Base-by-base conservation (phyloP, 2,797 vertebrate genomes). In the Lepus townsendii region DNA sequence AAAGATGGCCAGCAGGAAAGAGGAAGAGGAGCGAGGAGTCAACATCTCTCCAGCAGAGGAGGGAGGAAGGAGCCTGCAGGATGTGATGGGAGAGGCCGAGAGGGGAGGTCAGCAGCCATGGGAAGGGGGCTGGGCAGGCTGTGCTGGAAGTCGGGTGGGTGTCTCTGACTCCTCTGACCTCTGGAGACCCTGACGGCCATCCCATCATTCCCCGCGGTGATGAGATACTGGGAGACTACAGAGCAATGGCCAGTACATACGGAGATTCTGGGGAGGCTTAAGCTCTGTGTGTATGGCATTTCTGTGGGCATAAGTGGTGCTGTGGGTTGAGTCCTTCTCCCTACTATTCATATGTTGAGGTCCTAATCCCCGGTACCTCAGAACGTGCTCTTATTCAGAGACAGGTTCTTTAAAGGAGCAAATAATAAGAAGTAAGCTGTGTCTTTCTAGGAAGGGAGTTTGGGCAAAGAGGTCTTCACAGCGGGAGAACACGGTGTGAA, bases 61-160 rank as follows among this genome's bases (percentile, higher is more conserved):
- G n/a, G 50, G 24, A 65, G 32, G 17, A 54, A 30, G 2, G 16
- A 83, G 9, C 16, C 69, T 69, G 4, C 0, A 0, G 11, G 16
- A 24, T 47, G 30, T 13, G 19, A 38, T n/a, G 38, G 73, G 24
- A 78, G 73, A 68, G 38, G 20, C 11, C 17, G 0, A 0, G 9
- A 17, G 50, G 24, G 24, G 20, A 83, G 27, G 10, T 47, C 7
- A 1, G 8, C 3, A 3, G 47, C 32, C 1, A 0, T 30, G 35
- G 54, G 26, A 17, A 73, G 26, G 22, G 20, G 16, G 12, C 1
- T n/a, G 32, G 0, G 11, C 30, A 22, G 62, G 30, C 19, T 7
- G 3, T 26, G 22, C 27, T 12, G 54, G 66, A 73, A 75, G 50
- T 16, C 17, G 22, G 8, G 19, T 32, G 69, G 54, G 38, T 0